Evolutionary conservation across 2,113 vertebrate genomes (phyloP), one percentile per base, ranked within the genome.

Genomic region (Chaenogobius annularis): DNA sequence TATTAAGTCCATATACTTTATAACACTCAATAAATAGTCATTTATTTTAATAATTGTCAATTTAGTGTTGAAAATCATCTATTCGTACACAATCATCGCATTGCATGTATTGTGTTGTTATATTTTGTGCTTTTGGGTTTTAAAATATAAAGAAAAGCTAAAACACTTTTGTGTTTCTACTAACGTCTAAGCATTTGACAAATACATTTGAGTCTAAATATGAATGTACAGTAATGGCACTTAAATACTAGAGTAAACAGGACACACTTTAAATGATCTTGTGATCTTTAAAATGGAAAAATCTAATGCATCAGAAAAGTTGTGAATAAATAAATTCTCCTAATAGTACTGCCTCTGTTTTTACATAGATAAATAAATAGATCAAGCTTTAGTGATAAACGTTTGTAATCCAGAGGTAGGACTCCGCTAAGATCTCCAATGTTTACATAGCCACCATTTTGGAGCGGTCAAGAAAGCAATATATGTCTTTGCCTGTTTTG

Each of bases 121-220:
- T 59, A 72, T 56, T 72, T 74, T 85, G 74, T 77, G 62, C 73
- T 75, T 86, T 84, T 70, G 73, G 61, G 73, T 47, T 77, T 20
- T 40, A 48, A 31, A 26, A 70, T 77, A 73, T 76, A 31, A 72
- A 73, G 84, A 78, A 72, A 64, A 71, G 22, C 35, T 23, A 59
- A 46, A 68, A 73, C 66, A 66, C 67, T 52, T 87, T 46, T 83
- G 78, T 81, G 79, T 85, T 80, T 77, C 59, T 55, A 43, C 7
- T 68, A 73, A 82, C 82, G 87, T 82, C 85, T 87, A 84, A 84
- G 85, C 87, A 72, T 81, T 43, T 68, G 75, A 83, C 37, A 14
- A 64, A 77, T 69, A 74, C 47, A 68, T 63, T 63, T 63, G 17
- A 73, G 62, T 40, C 58, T 79, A 62, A 68, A 3, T 50, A 26